Base-by-base conservation (phyloP, 2,888 invertebrate species). In the Platerodrilus igneus region DNA sequence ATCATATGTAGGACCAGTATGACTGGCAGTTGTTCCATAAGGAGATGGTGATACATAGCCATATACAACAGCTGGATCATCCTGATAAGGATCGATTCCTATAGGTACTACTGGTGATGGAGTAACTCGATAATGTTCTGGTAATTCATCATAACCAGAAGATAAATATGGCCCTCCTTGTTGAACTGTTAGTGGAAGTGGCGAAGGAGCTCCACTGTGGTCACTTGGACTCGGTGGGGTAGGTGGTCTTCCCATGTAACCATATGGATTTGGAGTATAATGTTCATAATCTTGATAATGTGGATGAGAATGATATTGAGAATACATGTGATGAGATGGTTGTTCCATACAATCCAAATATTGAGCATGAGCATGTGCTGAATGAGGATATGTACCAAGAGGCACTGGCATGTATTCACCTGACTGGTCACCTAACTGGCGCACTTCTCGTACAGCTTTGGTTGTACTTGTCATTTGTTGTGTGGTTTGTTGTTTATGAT, bases 381-480 rank as follows among this genome's bases (percentile, higher is more conserved):
- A 50, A 49, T 66, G 66, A 11, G 65, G 60, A 54, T 68, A 68
- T 31, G 65, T 60, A 43, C 71, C 70, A 51, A 72, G 57, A 35
- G 72, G 72, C 57, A 72, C 70, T 21, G 73, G 64, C 41, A 72
- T 70, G 63, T 74, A 74, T 53, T 75, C 75, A 34, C 73, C 70
- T 35, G 70, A 67, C 51, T 70, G 71, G 64, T 76, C 76, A 39
- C 74, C 75, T 53, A 76, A 67, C 51, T 75, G 75, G 50, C 71
- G 71, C 30, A 79, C 77, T 63, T 81, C 81, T 46, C 79, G 74
- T 26, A 81, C 78, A 28, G 81, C 79, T 67, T 82, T 81, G 38
- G 81, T 81, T 46, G 81, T 78, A 18, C 81, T 81, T 41, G 81
- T 81, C 58, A 82, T 80, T 76, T 82, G 70, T 63, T 81, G 81